A percentile compares a stretch with the other conserved stretches of the same genome.
Evolutionary conservation across 1,140 invertebrate species (phyloP).

Genomic region (Neodiprion virginianus): DNA sequence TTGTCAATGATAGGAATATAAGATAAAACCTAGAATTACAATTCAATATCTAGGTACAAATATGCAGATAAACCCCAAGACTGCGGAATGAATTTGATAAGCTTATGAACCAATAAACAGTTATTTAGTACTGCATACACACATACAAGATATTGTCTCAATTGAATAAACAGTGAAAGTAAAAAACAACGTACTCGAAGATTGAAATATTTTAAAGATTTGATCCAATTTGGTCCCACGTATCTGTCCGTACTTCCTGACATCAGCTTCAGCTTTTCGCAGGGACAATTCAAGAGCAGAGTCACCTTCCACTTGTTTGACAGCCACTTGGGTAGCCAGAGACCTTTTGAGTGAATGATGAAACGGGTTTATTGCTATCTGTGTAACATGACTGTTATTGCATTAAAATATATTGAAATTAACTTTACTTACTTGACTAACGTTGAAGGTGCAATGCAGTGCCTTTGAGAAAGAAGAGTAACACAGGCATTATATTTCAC

Average conservation of each 20-base stretch:
- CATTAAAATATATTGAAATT: background rate
- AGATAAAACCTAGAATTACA: no score
- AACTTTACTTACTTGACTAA: background rate
- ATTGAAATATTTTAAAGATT: background rate
- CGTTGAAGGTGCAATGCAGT: background rate
- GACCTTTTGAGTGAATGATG: background rate
- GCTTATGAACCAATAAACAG: no score
- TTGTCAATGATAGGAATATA: no score
- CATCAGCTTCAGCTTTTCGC: background rate
- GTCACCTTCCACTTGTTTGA: background rate
- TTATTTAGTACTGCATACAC: no score
- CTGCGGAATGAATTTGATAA: no score
- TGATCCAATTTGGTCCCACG: background rate
- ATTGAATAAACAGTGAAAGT: no score
- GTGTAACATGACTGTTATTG: background rate
- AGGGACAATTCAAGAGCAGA: background rate
- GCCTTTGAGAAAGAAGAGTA: background rate
- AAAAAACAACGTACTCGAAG: background rate
- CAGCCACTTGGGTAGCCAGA: background rate
- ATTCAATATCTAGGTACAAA: no score
- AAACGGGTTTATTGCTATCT: background rate
- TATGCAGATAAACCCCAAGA: no score
- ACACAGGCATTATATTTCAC: background rate
- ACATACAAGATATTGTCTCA: no score
- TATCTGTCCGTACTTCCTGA: background rate